Conservation (phyloP, 2,888 invertebrate genomes). For the Drosophila putrida region DNA sequence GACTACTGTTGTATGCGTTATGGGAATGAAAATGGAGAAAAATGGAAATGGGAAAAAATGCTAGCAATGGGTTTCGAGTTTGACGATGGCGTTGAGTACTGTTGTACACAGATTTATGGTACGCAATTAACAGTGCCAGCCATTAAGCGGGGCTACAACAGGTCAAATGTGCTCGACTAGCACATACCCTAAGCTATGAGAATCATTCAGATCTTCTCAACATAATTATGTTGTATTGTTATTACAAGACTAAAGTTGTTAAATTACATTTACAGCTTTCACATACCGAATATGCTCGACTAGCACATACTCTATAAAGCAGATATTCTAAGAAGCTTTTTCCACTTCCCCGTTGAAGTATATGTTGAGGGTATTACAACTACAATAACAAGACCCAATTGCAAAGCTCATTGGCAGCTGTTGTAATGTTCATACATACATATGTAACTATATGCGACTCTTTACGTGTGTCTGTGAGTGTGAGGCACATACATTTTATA, state of each 20-base stretch:
- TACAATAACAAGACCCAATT: constrained; percentile 26
- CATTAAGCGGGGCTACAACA: constrained; percentile 57
- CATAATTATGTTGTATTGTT: neutral
- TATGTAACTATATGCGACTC: neutral
- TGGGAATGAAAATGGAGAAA: constrained; percentile 29
- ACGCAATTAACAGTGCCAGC: constrained; percentile 73
- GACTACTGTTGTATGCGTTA: constrained; percentile 43
- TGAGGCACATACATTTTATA: constrained; percentile 49
- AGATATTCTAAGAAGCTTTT: neutral
- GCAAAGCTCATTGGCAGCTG: constrained; percentile 38
- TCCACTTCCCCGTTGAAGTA: neutral
- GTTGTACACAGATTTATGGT: constrained; percentile 73
- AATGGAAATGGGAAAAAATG: constrained; percentile 8
- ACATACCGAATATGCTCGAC: neutral
- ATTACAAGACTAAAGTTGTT: neutral
- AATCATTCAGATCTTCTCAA: neutral
- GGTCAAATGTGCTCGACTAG: neutral
- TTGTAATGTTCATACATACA: constrained; percentile 27
- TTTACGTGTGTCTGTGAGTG: constrained; percentile 29
- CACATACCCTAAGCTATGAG: constrained; percentile 11
- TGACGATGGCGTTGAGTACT: constrained; percentile 40
- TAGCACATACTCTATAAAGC: neutral
- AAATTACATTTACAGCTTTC: too few species aligned
- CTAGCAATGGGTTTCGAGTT: constrained; percentile 32
- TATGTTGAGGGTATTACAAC: constrained; percentile 16